phyloP scores from a whole-genome alignment of 2,797 vertebrate genomes.

The Sphaeramia orbicularis region DNA sequence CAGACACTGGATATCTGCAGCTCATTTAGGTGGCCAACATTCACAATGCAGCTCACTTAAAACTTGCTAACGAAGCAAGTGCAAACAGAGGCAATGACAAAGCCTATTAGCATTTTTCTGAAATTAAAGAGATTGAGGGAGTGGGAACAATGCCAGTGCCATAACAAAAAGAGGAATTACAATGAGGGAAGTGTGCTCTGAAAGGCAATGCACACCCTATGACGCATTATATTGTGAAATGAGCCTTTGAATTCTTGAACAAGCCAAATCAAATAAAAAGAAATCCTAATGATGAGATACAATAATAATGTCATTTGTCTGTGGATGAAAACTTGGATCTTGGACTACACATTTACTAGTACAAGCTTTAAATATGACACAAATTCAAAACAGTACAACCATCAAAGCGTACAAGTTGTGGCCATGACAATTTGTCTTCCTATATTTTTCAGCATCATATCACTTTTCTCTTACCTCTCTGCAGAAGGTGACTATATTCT shows the following conservation, averaged over 20 bases:
- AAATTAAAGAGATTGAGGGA: slow-evolving; percentile 55
- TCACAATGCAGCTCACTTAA: slow-evolving; percentile 37
- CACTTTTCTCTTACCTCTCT: slow-evolving; percentile 89
- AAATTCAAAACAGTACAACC: neutral
- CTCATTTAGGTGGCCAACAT: slow-evolving; percentile 31
- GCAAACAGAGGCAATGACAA: slow-evolving; percentile 56
- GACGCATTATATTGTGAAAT: slow-evolving; percentile 24
- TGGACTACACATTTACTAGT: neutral
- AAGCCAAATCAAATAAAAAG: slow-evolving; percentile 2
- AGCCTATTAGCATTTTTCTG: slow-evolving; percentile 64
- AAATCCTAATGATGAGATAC: neutral
- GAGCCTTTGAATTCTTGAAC: neutral
- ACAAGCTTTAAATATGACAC: neutral
- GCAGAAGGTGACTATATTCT: slow-evolving; percentile 97
- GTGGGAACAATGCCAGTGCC: slow-evolving; percentile 44
- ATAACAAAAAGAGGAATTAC: slow-evolving; percentile 41
- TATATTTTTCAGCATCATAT: neutral
- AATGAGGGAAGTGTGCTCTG: slow-evolving; percentile 40
- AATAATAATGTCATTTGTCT: neutral
- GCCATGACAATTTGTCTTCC: neutral
- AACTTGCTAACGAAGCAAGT: slow-evolving; percentile 56
- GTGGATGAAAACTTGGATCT: neutral
- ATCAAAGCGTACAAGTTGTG: neutral
- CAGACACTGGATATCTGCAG: slow-evolving; percentile 17
- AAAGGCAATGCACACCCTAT: slow-evolving; percentile 32